Percentiles rank a stretch among this genome's conserved stretches.
Conservation (phyloP, 2,113 vertebrate species). For the Rhynchomys soricoides region DNA sequence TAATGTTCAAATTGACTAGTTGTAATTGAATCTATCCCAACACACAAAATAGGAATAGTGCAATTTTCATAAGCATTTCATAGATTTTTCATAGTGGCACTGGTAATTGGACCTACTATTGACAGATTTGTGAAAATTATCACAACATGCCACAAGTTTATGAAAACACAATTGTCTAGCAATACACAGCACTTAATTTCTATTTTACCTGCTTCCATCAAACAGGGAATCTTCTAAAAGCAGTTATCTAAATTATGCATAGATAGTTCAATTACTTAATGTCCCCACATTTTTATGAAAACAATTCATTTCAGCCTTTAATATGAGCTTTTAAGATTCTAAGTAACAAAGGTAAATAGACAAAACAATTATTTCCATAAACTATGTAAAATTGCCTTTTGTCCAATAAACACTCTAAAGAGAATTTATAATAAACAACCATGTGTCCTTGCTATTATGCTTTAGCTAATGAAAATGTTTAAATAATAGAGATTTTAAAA, state of each 20-base stretch:
- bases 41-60: constrained; percentile 60
- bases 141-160: constrained; percentile 57
- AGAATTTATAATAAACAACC: constrained; percentile 55
- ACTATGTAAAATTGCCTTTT: constrained; percentile 58
- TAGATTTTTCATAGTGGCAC: constrained; percentile 52
- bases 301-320: constrained; percentile 59
- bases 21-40: constrained; percentile 63
- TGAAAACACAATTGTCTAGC: constrained; percentile 44
- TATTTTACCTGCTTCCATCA: constrained; percentile 70
- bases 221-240: constrained; percentile 73
- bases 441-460: not conserved
- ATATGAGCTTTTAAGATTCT: constrained; percentile 59
- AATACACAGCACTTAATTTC: constrained; percentile 59
- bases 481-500: not conserved
- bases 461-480: not conserved
- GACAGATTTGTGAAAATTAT: constrained; percentile 77
- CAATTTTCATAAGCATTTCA: constrained; percentile 71
- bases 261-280: constrained; percentile 76
- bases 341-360: constrained; percentile 63
- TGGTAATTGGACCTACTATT: constrained; percentile 70
- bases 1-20: constrained; percentile 28
- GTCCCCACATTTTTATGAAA: not conserved
- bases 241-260: constrained; percentile 84
- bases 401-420: constrained; percentile 25
- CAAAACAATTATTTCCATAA: constrained; percentile 58